Base-by-base conservation (phyloP, 1,140 invertebrate species). In the Ylistrum balloti region DNA sequence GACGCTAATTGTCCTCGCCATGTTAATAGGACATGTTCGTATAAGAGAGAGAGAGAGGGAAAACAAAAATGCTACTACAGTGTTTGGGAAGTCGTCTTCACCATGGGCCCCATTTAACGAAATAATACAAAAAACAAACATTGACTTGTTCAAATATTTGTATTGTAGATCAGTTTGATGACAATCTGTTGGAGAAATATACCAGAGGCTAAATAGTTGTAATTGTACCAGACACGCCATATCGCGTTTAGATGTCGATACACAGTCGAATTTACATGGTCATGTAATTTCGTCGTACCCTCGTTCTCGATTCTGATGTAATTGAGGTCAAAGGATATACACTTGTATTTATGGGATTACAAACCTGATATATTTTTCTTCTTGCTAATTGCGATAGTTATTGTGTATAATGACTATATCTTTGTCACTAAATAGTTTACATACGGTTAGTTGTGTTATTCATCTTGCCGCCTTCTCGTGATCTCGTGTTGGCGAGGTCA, bases 71-170 rank as follows among this genome's bases (percentile, higher is more conserved):
- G 15, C 45, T 48, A 48, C 15, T 5, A 10, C 3, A 20, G 45
- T 48, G 11, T 48, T 17, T 28, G 17, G 56, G 56, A 74, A 28
- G 56, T 74, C n/a, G 56, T 74, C 56, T 74, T 74, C 56, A 28
- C 22, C 56, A n/a, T 5, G 56, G 2, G 3, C 56, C 0, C 22
- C 56, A 74, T 74, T 74, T 74, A 74, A 28, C 56, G n/a, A 9
- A n/a, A 74, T 74, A 74, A 74, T 74, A 74, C 56, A 74, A 74
- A 74, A 74, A 28, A n/a, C 28, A 74, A 74, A 74, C n/a, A 74
- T 1, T 74, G 22, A 74, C 56, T 28, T 74, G 56, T 74, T 28
- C n/a, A 74, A 74, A 28, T 74, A 74, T 74, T 74, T 28, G 56
- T 28, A 28, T 22, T 28, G 56, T 74, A 28, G 56, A 74, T 74